A percentile compares a stretch with the other conserved stretches of the same genome.
Evolutionary conservation across 2,797 vertebrate species (phyloP).

Genomic region (Caiman crocodilus): DNA sequence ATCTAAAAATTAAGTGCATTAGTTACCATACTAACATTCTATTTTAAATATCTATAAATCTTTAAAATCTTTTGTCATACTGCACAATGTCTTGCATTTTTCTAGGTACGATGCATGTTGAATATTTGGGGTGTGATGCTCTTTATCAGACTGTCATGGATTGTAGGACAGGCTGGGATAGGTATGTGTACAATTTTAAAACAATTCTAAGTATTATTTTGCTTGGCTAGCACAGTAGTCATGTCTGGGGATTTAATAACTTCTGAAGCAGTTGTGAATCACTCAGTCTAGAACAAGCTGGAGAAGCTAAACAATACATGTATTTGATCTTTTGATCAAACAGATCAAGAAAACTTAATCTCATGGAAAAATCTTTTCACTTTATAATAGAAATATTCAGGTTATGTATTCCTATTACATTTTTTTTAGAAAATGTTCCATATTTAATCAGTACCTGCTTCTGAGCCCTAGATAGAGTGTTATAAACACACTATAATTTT

Average conservation of each 20-base stretch:
- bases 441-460: background rate
- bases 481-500: background rate
- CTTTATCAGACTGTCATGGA: constrained; percentile 98
- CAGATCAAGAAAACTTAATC: background rate
- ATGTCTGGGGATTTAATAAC: background rate
- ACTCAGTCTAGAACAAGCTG: background rate
- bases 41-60: background rate
- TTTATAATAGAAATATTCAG: background rate
- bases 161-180: constrained; percentile 97
- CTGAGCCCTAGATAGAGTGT: background rate
- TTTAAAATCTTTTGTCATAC: too few relatives aligned
- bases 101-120: constrained; percentile 97
- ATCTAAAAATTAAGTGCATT: too few relatives aligned
- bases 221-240: background rate
- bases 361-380: background rate
- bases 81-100: background rate
- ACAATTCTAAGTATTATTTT: background rate
- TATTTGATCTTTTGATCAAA: background rate
- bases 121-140: constrained; percentile 99
- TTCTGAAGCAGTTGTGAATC: background rate
- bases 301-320: background rate
- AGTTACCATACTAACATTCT: background rate
- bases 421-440: background rate
- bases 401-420: background rate
- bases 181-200: constrained; percentile 81